phyloP scores from a whole-genome alignment of 2,113 vertebrate genomes.

The Gymnorhina tibicen region DNA sequence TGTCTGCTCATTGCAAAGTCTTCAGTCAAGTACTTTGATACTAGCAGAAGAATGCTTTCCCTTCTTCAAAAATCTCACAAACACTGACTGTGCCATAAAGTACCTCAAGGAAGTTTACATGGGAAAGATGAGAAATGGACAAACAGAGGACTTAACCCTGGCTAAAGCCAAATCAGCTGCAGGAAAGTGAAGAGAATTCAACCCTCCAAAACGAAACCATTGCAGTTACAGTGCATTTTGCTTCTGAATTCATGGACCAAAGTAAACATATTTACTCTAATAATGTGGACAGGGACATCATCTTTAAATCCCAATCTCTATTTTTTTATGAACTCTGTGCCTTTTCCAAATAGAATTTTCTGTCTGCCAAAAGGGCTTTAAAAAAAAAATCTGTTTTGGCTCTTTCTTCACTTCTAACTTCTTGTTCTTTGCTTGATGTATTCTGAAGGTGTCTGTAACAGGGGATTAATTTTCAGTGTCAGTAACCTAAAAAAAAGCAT shows the following conservation, averaged over 20 bases:
- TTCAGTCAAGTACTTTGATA: neutral
- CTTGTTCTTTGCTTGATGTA: neutral
- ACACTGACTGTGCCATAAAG: neutral
- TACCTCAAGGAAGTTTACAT: neutral
- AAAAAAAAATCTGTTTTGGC: neutral
- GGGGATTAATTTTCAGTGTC: neutral
- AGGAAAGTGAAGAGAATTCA: neutral
- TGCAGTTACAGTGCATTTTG: neutral
- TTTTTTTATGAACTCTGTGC: neutral
- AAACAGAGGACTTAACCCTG: neutral
- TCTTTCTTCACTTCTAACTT: neutral
- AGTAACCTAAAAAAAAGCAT: neutral
- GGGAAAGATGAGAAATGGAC: neutral
- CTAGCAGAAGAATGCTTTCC: neutral
- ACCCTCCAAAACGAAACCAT: neutral
- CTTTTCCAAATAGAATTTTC: neutral
- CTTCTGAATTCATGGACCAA: neutral
- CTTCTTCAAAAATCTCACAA: neutral
- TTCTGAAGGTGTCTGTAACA: neutral
- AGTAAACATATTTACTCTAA: neutral
- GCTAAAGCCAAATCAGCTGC: neutral
- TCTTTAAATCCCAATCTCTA: neutral
- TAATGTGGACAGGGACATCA: neutral
- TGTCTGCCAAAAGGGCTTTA: neutral
- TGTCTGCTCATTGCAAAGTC: neutral